Evolutionary conservation across 2,888 invertebrate species (phyloP).

Genomic region (Philopedon plagiatum): DNA sequence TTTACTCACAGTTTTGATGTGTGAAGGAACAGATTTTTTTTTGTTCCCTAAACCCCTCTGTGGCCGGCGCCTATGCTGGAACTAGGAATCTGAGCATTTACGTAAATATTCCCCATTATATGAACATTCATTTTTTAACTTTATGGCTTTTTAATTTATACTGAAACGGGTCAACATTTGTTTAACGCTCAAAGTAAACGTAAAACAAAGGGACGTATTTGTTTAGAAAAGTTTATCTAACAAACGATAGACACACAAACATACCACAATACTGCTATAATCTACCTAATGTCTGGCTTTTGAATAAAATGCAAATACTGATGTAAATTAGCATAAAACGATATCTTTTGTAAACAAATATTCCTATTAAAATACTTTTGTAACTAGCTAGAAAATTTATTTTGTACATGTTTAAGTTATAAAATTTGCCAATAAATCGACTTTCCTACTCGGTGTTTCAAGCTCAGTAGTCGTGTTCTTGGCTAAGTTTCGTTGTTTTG

Average conservation of each 20-base stretch:
- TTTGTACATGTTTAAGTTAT: too few relatives aligned
- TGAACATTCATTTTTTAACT: background rate
- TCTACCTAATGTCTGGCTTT: conserved; percentile 12
- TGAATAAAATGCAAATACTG: conserved; percentile 2
- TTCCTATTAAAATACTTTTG: background rate
- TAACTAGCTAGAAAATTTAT: background rate
- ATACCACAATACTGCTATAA: conserved; percentile 13
- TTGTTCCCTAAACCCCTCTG: too few relatives aligned
- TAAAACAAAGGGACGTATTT: conserved; percentile 35
- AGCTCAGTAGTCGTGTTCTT: background rate
- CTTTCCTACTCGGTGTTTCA: too few relatives aligned
- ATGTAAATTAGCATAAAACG: background rate
- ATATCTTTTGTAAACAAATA: background rate
- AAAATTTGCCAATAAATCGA: background rate
- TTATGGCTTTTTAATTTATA: conserved; percentile 1
- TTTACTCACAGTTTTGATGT: too few relatives aligned
- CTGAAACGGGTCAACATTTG: conserved; percentile 26
- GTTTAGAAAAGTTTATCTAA: conserved; percentile 27
- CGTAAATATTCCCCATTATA: too few relatives aligned
- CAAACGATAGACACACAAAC: conserved; percentile 16
- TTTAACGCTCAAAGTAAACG: conserved; percentile 4
- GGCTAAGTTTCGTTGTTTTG: background rate
- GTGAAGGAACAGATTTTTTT: too few relatives aligned
- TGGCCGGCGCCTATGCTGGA: too few relatives aligned
- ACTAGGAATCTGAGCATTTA: too few relatives aligned